Percentiles rank a stretch among this genome's conserved stretches.
Evolutionary conservation across 2,888 invertebrate genomes (phyloP).

Genomic region (Phoenoteleia sp.): DNA sequence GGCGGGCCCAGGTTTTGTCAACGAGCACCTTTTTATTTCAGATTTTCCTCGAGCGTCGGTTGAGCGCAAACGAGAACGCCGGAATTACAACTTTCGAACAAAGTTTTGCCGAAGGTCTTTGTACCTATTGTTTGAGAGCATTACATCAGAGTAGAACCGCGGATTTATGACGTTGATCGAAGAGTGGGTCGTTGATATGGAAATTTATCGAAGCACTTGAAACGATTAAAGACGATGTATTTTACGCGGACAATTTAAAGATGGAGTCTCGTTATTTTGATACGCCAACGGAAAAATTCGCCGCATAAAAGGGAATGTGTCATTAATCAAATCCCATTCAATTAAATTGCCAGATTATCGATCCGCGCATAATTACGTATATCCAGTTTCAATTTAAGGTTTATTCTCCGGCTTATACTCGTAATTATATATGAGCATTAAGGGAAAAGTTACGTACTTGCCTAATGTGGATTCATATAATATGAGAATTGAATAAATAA

Average conservation of each 20-base stretch:
- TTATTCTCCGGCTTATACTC: slow-evolving; percentile 18
- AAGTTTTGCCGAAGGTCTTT: slow-evolving; percentile 64
- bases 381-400: slow-evolving; percentile 38
- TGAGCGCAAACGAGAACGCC: slow-evolving; percentile 51
- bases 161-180: slow-evolving; percentile 65
- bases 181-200: slow-evolving; percentile 51
- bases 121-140: slow-evolving; percentile 54
- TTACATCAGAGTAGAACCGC: slow-evolving; percentile 56
- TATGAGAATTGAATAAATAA: too few relatives aligned
- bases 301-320: slow-evolving; percentile 29
- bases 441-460: not conserved
- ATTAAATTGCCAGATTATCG: slow-evolving; percentile 37
- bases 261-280: slow-evolving; percentile 44
- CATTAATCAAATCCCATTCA: slow-evolving; percentile 43
- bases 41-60: slow-evolving; percentile 62
- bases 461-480: too few relatives aligned
- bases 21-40: slow-evolving; percentile 73
- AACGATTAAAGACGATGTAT: slow-evolving; percentile 40
- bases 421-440: slow-evolving; percentile 28
- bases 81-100: slow-evolving; percentile 66
- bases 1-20: slow-evolving; percentile 76
- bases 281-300: slow-evolving; percentile 28
- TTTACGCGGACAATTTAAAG: slow-evolving; percentile 9
- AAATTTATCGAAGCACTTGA: slow-evolving; percentile 50
- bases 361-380: slow-evolving; percentile 31